Base-by-base conservation (phyloP, 2,888 invertebrate genomes). In the Chymomyza procnemis region DNA sequence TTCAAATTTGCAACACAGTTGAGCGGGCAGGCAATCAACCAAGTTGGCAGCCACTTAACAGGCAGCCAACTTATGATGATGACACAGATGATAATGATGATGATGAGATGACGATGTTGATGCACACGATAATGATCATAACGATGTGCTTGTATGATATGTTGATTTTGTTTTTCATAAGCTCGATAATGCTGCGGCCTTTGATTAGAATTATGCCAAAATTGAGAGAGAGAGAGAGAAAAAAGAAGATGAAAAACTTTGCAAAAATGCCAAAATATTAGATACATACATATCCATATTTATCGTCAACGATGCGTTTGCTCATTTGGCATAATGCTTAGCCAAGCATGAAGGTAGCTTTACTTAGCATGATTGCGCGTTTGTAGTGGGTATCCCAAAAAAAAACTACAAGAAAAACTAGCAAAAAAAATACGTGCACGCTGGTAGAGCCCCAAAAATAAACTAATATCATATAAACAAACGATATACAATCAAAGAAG, bases 291-390 rank as follows among this genome's bases (percentile, higher is more conserved):
- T 41, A 41, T 26, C 6, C 26, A 41, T 41, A 41, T 41, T 41
- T 12, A 41, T 41, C 12, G 34, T 12, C 34, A 41, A 12, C 34
- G 34, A 41, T 41, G 34, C 34, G 12, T 41, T 41, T 41, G 18
- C 61, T 22, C 57, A 56, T 22, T 63, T 60, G 57, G 58, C 66
- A 71, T 66, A 68, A 68, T 66, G 60, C 64, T 79, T 71, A 88
- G 74, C 88, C 85, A 79, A 78, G 75, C 86, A 80, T 88, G 88
- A 89, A 89, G 89, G 88, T 80, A 85, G 75, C 76, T 74, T 86
- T 74, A 86, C 78, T 88, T 80, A 84, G 80, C 88, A 77, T 84
- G 76, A 87, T 84, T 81, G 74, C 71, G 67, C 74, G 73, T 47
- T 18, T 61, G 26, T 61, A n/a, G n/a, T n/a, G n/a, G 14, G 50